Evolutionary conservation across 2,113 vertebrate genomes (phyloP).

Genomic region (Hystrix cristata): DNA sequence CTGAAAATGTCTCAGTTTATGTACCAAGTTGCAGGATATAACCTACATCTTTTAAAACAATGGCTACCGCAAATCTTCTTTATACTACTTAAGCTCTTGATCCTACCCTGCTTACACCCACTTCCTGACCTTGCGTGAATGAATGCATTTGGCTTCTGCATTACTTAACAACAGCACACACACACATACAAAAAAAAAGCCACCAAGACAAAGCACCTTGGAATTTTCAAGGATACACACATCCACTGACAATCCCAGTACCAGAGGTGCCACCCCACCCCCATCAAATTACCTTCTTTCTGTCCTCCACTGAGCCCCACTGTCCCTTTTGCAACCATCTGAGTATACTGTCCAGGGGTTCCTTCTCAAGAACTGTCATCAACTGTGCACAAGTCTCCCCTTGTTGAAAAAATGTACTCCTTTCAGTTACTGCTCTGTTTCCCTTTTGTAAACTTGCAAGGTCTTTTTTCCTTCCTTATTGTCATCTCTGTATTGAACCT

Average conservation of each 20-base stretch:
- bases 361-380: neutral
- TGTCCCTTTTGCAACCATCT: neutral
- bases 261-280: neutral
- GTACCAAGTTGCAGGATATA: neutral
- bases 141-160: neutral
- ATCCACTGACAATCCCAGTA: neutral
- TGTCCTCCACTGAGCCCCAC: neutral
- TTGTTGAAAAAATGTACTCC: neutral
- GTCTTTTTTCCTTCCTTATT: neutral
- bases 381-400: neutral
- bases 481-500: neutral
- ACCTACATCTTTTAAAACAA: neutral
- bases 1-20: slow-evolving; percentile 7
- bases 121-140: slow-evolving; percentile 18
- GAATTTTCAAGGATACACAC: neutral
- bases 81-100: slow-evolving; percentile 20
- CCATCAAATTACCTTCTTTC: neutral
- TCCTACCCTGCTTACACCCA: neutral
- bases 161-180: neutral
- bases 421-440: neutral
- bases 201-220: neutral
- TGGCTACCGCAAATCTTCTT: slow-evolving; percentile 41
- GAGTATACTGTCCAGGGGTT: neutral
- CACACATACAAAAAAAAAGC: neutral
- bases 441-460: neutral